Conservation (phyloP, 2,888 invertebrate genomes). For the Drosophila neotestacea region DNA sequence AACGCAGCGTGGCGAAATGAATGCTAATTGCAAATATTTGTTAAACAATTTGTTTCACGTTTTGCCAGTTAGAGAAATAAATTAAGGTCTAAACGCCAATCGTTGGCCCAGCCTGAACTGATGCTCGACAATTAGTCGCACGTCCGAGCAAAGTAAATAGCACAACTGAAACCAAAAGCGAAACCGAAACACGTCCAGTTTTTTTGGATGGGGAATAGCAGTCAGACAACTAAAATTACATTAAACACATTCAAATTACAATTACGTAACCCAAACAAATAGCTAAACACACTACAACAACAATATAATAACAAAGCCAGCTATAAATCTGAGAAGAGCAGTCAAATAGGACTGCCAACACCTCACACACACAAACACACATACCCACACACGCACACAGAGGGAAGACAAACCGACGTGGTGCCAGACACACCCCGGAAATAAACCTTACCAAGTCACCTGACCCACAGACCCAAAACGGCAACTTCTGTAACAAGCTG, state of each 20-base stretch:
- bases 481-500: constrained; percentile 52
- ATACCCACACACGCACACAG: not conserved
- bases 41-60: constrained; percentile 53
- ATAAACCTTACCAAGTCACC: constrained; percentile 35
- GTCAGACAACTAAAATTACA: constrained; percentile 61
- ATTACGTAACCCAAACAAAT: constrained; percentile 71
- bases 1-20: constrained; percentile 37
- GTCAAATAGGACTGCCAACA: constrained; percentile 60
- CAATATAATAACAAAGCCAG: constrained; percentile 30
- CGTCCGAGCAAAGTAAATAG: constrained; percentile 39
- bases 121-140: constrained; percentile 58
- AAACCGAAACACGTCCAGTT: constrained; percentile 21
- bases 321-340: constrained; percentile 63
- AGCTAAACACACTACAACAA: constrained; percentile 29
- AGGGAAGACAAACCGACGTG: constrained; percentile 13
- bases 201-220: not conserved
- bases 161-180: constrained; percentile 6
- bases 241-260: constrained; percentile 78
- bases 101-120: constrained; percentile 5
- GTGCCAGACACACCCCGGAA: constrained; percentile 57
- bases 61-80: constrained; percentile 35
- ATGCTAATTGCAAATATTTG: constrained; percentile 74
- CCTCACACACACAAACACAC: constrained; percentile 32
- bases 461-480: constrained; percentile 42
- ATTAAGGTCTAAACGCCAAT: constrained; percentile 52